A percentile compares a stretch with the other conserved stretches of the same genome.
Conservation (phyloP, 1,140 invertebrate species). For the Microplitis demolitor region DNA sequence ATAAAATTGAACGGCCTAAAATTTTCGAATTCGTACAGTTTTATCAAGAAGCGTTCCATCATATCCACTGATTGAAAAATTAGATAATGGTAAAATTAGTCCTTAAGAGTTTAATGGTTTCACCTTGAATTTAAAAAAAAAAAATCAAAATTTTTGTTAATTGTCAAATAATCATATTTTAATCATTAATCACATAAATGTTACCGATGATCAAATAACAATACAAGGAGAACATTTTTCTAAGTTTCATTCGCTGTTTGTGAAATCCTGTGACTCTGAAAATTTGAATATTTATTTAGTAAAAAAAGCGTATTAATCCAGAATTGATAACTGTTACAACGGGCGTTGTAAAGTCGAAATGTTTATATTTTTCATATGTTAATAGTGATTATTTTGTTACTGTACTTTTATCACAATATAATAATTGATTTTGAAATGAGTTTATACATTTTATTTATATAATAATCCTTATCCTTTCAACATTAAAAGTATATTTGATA, state of each 20-base stretch:
- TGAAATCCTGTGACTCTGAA: background rate
- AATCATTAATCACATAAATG: background rate
- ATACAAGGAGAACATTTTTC: background rate
- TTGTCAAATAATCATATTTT: background rate
- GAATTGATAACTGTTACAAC: conserved; percentile 11
- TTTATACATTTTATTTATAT: background rate
- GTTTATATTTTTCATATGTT: conserved; percentile 12
- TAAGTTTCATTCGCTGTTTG: background rate
- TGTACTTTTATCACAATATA: background rate
- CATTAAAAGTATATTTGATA: background rate
- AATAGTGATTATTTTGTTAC: conserved; percentile 10
- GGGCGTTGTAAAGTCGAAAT: conserved; percentile 1
- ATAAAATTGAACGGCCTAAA: background rate
- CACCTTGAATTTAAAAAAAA: conserved; percentile 3
- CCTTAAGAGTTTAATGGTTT: conserved; percentile 2
- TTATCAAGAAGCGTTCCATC: background rate
- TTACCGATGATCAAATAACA: conserved; percentile 5
- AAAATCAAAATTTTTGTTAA: background rate
- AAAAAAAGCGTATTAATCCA: conserved; percentile 5
- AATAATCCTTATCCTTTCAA: background rate
- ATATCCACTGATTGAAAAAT: conserved; percentile 4
- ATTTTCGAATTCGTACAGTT: background rate
- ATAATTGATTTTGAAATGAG: background rate
- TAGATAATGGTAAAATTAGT: conserved; percentile 5
- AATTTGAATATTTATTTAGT: background rate